Evolutionary conservation across 2,797 vertebrate genomes (phyloP).

Genomic region (Alcedo quadribrachys): DNA sequence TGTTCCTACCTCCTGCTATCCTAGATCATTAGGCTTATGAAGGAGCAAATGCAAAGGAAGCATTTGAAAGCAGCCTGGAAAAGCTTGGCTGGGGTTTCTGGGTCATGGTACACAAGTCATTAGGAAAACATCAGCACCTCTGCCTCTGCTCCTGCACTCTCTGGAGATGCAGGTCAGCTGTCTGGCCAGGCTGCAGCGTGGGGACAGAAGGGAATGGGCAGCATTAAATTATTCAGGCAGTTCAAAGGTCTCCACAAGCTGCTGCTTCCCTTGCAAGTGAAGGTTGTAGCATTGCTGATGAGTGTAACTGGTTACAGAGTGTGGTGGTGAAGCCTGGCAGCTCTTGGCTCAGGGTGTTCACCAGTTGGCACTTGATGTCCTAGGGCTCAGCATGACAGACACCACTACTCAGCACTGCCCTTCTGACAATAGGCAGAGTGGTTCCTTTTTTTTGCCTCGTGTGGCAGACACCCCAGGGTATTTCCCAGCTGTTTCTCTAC

Average conservation of each 20-base stretch:
- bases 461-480: fast-evolving
- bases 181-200: not conserved
- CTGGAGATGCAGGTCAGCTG: not conserved
- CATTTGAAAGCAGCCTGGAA: not conserved
- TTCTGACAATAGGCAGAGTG: not conserved
- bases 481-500: not conserved
- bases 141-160: not conserved
- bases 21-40: not conserved
- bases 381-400: not conserved
- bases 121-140: not conserved
- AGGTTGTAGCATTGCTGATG: not conserved
- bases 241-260: not conserved
- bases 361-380: too few relatives aligned
- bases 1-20: not conserved
- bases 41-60: not conserved
- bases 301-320: not conserved
- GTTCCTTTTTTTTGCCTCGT: not conserved
- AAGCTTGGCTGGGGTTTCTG: not conserved
- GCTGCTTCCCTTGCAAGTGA: not conserved
- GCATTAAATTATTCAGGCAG: not conserved
- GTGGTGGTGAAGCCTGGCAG: not conserved
- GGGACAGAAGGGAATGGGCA: not conserved
- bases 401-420: not conserved
- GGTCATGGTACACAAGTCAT: not conserved
- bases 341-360: not conserved